A percentile compares a stretch with the other conserved stretches of the same genome.
Conservation (phyloP, 1,140 invertebrate genomes). For the Episyrphus balteatus region DNA sequence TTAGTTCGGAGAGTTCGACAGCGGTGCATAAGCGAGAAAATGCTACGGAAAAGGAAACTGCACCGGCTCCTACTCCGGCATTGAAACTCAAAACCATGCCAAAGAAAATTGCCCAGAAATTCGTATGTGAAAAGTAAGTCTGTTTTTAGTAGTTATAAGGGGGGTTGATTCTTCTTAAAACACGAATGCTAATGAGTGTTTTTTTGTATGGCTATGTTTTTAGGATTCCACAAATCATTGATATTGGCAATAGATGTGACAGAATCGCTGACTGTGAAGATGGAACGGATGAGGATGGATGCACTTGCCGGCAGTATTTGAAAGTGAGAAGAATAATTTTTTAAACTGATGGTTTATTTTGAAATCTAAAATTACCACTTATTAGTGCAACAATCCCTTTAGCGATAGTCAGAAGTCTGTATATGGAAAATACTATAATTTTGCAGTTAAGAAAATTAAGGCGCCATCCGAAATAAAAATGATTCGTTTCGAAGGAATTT, state of each 20-base stretch:
- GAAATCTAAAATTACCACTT: background rate
- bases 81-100: background rate
- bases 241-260: constrained; percentile 51
- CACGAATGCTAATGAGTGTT: background rate
- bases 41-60: too few species aligned
- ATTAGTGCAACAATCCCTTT: too few species aligned
- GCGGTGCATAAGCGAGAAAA: too few species aligned
- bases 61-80: too few species aligned
- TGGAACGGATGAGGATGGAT: constrained; percentile 63
- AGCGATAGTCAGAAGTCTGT: too few species aligned
- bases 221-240: constrained; percentile 54
- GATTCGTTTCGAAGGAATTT: too few species aligned
- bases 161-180: background rate
- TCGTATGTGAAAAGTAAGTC: constrained; percentile 26
- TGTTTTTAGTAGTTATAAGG: background rate
- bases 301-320: constrained; percentile 60
- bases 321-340: constrained; percentile 8
- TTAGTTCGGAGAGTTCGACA: too few species aligned
- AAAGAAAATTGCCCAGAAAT: constrained; percentile 19
- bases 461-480: too few species aligned
- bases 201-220: constrained; percentile 7
- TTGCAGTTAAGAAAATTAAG: too few species aligned
- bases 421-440: background rate
- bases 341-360: background rate
- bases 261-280: constrained; percentile 65